Evolutionary conservation across 2,888 invertebrate genomes (phyloP), one percentile per base, ranked within the genome.

Genomic region (Selenia dentaria): DNA sequence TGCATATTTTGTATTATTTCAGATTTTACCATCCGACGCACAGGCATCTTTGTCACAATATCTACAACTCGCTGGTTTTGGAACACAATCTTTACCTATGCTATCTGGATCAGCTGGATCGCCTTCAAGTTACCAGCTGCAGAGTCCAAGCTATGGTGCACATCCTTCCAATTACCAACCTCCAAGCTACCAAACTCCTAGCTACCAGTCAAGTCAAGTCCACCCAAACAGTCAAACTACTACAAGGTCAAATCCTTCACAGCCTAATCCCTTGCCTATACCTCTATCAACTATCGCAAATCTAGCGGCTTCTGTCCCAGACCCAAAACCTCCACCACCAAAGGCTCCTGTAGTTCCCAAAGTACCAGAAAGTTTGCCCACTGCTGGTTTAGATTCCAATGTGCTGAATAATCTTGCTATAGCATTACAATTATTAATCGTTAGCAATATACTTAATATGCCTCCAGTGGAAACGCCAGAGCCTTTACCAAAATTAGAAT

Each of bases 361-460:
- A 35, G 6, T 32, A n/a, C 6, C 33, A 13, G 22, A 40, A 20
- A 32, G 14, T 6, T 11, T 33, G 37, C 51, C 13, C 2, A 6
- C 40, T 1, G 26, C 46, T 5, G 24, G 41, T 3, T 55, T 79
- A 12, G 85, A 88, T 36, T 52, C 75, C 0, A 74, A 71, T 13
- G 66, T 86, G 0, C 45, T 88, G 0, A 88, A 87, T 28, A 88
- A 87, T 50, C 57, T 88, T 50, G 88, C 87, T 1, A 76, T 87
- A 24, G 85, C 87, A 0, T 57, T 88, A 32, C 87, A 87, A 24
- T 43, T 88, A 4, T 42, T 88, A 1, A 77, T 87, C 4, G 66
- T 88, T 0, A 85, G 73, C 20, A 87, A 86, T 46, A 70, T 88
- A 8, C 48, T 87, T 4, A 80, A 77, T 18, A 50, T 67, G 5